Base-by-base conservation (phyloP, 2,113 vertebrate genomes). In the Pantherophis guttatus region DNA sequence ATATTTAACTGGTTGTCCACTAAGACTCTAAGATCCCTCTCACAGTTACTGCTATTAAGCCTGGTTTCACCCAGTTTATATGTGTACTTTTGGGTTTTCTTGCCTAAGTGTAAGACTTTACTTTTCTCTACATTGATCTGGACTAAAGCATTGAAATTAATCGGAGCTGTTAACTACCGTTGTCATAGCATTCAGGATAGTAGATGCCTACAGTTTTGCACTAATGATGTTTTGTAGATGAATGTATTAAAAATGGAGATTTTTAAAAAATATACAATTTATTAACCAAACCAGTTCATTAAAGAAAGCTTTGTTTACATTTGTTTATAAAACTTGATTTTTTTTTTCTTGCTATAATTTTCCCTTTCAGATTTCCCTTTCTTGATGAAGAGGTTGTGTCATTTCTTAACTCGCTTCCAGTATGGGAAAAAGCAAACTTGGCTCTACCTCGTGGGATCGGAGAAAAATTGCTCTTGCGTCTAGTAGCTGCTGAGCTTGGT, bases 341-440 rank as follows among this genome's bases (percentile, higher is more conserved):
- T 48, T 3, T 7, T n/a, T 52, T 94, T 88, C 13, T 9, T 21
- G 1, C 5, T 0, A 0, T 65, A 92, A 3, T 95, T 81, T 96
- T 92, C 91, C 24, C 33, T 94, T 97, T 94, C 94, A 99, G 99
- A 92, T 99, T 99, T 97, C 99, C 99, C 39, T 99, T 98, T 95
- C 97, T 99, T 96, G 99, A 99, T 8, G 99, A 99, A 97, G 98
- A 98, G 8, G 98, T 99, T 88, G 99, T 99, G 90, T 98, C 98
- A 87, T 98, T 98, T 97, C 96, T 99, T 93, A 99, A 98, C 92
- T 97, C 98, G 26, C 96, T 99, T 70, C 98, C 99, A 0, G 70
- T 99, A 88, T 98, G 97, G 96, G 97, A 98, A 92, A 99, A 99
- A 94, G 98, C 98, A 2, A 96, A 99, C 88, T 96, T 99, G 96